Evolutionary conservation across 2,797 vertebrate genomes (phyloP), one percentile per base, ranked within the genome.

Genomic region (Cossypha niveicapilla): DNA sequence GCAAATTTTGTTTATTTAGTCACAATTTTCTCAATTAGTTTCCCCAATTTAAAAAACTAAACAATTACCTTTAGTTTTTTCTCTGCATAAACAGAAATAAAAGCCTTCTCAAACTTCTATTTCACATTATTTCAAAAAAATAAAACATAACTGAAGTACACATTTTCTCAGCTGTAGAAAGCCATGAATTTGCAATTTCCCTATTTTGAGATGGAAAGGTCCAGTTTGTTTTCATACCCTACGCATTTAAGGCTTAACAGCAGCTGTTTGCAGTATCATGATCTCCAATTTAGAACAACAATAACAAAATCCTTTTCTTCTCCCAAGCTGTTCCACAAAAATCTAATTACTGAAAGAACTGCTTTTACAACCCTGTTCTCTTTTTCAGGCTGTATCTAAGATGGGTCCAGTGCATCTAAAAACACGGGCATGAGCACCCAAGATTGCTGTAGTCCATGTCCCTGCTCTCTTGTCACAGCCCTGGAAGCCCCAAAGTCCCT

Each of bases 401-500:
- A 62, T 3, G 1, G 6, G 24, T 9, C 17, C 27, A 16, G 17
- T 2, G 3, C 21, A n/a, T 39, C 25, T n/a, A 34, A 75, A 63
- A 51, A 23, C 32, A 58, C 0, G 1, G 10, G 14, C 15, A 35
- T 5, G 14, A 66, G 14, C 10, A 22, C 12, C 25, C 45, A 82
- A 13, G 30, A 39, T 2, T 1, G 1, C 24, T n/a, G 7, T 2
- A 32, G 23, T 19, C 44, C 32, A 6, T 1, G 6, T 39, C 25
- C n/a, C 21, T 47, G 30, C 37, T 47, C 27, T 81, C 48, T 37
- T 35, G 19, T 37, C 72, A 51, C 18, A 68, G 11, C 7, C 19
- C 23, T 22, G 37, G 27, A 51, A 87, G 58, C 21, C 28, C 25
- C 34, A 0, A 24, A 37, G 50, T 25, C 48, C 19, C 5, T 1